These are phyloP conservation scores for Corythucha ciliata DNA, from an alignment of 2,888 invertebrate genomes.

Conservation along the genomic window DNA sequence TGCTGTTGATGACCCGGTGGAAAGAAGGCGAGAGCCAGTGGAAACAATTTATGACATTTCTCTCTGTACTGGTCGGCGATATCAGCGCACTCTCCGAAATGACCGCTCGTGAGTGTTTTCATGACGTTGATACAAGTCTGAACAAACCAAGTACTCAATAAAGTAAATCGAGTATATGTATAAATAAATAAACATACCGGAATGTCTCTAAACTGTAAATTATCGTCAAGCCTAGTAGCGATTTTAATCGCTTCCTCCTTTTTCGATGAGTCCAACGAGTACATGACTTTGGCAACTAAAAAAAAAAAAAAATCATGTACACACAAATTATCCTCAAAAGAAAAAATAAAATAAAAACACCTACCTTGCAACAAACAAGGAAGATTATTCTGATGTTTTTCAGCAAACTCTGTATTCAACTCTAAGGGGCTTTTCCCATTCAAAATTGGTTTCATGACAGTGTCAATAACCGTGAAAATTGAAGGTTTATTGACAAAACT, in stretches of 20 bases:
- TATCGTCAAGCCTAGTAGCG: constrained; percentile 43
- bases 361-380: constrained; percentile 67
- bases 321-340: constrained; percentile 9
- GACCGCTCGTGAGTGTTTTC: constrained; percentile 64
- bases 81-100: constrained; percentile 65
- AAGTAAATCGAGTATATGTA: neutral
- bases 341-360: constrained; percentile 13
- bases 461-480: constrained; percentile 40
- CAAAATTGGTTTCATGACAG: constrained; percentile 44
- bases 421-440: constrained; percentile 50
- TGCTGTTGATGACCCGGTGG: constrained; percentile 24
- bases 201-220: constrained; percentile 22
- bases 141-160: constrained; percentile 3
- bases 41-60: constrained; percentile 64
- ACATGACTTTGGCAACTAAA: constrained; percentile 62
- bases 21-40: constrained; percentile 66
- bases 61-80: constrained; percentile 58
- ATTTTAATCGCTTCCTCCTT: constrained; percentile 56
- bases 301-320: no score
- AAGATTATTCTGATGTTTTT: constrained; percentile 53
- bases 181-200: constrained; percentile 2
- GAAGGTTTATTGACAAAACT: constrained; percentile 48
- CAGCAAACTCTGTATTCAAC: constrained; percentile 62
- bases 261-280: constrained; percentile 58
- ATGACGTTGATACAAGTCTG: constrained; percentile 74